Evolutionary conservation across 2,113 vertebrate genomes (phyloP).

Genomic region (Ammodytes marinus): DNA sequence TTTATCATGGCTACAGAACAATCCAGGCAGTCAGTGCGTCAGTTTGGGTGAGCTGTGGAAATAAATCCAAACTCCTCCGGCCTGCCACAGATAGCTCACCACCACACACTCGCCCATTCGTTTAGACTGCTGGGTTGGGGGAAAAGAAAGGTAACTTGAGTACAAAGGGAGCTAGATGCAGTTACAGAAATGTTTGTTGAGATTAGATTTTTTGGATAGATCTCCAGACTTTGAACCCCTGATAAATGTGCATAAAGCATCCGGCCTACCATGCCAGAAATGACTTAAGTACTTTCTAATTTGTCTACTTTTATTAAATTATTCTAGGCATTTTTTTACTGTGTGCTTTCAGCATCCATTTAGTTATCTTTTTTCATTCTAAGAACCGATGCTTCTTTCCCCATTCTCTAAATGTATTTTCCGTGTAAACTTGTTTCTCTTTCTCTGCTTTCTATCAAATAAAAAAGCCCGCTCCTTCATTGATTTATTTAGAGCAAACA

Average conservation of each 20-base stretch:
- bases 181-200: constrained; percentile 6
- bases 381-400: background rate
- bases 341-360: constrained; percentile 1
- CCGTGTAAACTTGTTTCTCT: constrained; percentile 37
- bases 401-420: constrained; percentile 54
- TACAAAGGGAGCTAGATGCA: background rate
- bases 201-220: constrained; percentile 20
- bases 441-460: constrained; percentile 64
- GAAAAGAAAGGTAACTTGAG: constrained; percentile 8
- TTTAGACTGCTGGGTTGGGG: constrained; percentile 37
- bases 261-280: background rate
- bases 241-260: constrained; percentile 5
- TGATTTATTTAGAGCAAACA: constrained; percentile 76
- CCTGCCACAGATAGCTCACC: constrained; percentile 56
- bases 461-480: constrained; percentile 59
- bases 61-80: constrained; percentile 77
- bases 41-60: constrained; percentile 62
- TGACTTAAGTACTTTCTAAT: background rate
- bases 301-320: background rate
- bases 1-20: constrained; percentile 78
- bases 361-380: constrained; percentile 26
- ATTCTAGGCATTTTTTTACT: background rate
- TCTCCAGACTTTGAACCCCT: background rate
- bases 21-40: constrained; percentile 66
- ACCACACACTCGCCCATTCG: constrained; percentile 52